A percentile compares a stretch with the other conserved stretches of the same genome.
Conservation (phyloP, 2,113 vertebrate genomes). For the Pterophyllum scalare region DNA sequence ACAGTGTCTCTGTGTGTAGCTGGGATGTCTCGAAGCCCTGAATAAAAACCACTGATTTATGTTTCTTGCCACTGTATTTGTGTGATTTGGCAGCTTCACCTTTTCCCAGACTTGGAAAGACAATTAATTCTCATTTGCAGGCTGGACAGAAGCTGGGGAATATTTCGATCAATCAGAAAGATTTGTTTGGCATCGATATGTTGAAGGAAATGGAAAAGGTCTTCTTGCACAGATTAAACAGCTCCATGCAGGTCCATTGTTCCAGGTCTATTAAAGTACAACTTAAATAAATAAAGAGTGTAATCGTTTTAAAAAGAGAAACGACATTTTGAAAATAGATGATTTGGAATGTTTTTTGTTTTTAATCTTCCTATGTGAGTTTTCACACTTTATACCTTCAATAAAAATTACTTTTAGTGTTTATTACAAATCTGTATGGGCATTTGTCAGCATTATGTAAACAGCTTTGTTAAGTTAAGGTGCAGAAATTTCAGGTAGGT, state of each 20-base stretch:
- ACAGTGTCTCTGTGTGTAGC: background rate
- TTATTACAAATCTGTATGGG: background rate
- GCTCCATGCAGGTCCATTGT: background rate
- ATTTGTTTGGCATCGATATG: constrained; percentile 9
- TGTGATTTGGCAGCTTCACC: constrained; percentile 13
- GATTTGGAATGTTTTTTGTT: too few relatives aligned
- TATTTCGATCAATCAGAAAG: constrained; percentile 23
- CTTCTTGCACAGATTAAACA: constrained; percentile 5
- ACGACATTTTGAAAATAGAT: too few relatives aligned
- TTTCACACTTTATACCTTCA: background rate
- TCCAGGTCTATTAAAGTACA: background rate
- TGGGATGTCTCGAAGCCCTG: background rate
- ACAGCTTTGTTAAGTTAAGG: background rate
- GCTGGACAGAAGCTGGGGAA: constrained; percentile 15
- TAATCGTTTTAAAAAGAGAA: background rate
- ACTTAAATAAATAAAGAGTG: background rate
- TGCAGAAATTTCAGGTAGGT: too few relatives aligned
- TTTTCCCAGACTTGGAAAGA: constrained; percentile 26
- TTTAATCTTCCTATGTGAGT: too few relatives aligned
- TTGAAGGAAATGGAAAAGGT: constrained; percentile 25
- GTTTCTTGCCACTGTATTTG: constrained; percentile 6
- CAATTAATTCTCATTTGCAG: constrained; percentile 32
- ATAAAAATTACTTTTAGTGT: background rate
- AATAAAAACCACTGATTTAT: background rate
- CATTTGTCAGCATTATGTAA: background rate